These are phyloP conservation scores for Chaetogeoica ovagalla DNA, from an alignment of 2,888 invertebrate genomes.

Conservation along the genomic window DNA sequence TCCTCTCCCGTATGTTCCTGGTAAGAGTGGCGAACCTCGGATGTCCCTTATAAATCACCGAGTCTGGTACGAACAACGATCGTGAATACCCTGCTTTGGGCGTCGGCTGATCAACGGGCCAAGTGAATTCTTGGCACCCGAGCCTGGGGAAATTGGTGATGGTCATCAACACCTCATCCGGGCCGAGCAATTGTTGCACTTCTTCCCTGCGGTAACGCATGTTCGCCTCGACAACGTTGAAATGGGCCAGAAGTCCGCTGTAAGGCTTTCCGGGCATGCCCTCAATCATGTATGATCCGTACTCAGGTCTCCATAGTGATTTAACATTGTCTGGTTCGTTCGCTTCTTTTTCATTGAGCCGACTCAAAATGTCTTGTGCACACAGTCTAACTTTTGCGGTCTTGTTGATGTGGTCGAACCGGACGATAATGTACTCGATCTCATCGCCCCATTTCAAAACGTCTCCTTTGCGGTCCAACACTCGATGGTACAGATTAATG, in stretches of 20 bases:
- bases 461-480: constrained; percentile 88
- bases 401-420: constrained; percentile 85
- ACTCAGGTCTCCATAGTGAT: constrained; percentile 96
- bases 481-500: constrained; percentile 86
- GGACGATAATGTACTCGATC: constrained; percentile 95
- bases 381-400: constrained; percentile 83
- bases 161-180: constrained; percentile 84
- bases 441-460: constrained; percentile 98
- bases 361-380: constrained; percentile 76
- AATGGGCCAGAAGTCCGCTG: constrained; percentile 91
- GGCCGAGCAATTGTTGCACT: constrained; percentile 72
- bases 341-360: constrained; percentile 79
- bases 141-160: constrained; percentile 91
- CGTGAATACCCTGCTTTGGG: constrained; percentile 75
- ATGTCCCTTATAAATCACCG: constrained; percentile 92
- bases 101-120: constrained; percentile 74
- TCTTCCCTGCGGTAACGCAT: constrained; percentile 90
- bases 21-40: constrained; percentile 93
- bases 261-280: constrained; percentile 97
- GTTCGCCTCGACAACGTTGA: constrained; percentile 97
- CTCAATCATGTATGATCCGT: constrained; percentile 98
- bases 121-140: constrained; percentile 86
- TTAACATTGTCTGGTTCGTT: constrained; percentile 76
- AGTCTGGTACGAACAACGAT: constrained; percentile 91
- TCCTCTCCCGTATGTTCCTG: constrained; percentile 84